Base-by-base conservation (phyloP, 2,113 vertebrate species). In the Empidonax traillii region DNA sequence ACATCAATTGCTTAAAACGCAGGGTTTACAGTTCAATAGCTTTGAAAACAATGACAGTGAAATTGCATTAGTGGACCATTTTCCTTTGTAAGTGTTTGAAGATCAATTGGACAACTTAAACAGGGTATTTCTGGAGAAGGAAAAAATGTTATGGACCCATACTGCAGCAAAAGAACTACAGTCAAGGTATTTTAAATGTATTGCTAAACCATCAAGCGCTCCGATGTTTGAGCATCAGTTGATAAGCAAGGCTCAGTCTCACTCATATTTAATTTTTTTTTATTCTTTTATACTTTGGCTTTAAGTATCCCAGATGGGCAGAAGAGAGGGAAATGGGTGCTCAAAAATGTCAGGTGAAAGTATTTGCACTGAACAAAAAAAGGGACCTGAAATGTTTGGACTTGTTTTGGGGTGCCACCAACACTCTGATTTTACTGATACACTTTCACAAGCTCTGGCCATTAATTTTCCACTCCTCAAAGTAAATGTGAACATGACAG, bases 21-120 rank as follows among this genome's bases (percentile, higher is more conserved):
- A 43, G 28, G 18, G 71, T 92, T 94, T 94, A 90, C 87, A 92
- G 55, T 77, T 97, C 92, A 93, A 76, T 94, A 84, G 84, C 74
- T 94, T 61, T 73, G 68, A 53, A 95, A 96, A 93, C 86, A 96
- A 71, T 52, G 89, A 51, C 33, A 61, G 44, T 91, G 94, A 87
- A 79, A 97, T 96, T 94, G 76, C 66, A 84, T 96, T 95, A 79
- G 71, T 85, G 74, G 89, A 37, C 15, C 9, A 72, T 74, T 90
- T 55, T 73, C 68, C 55, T 39, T 67, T 61, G 8, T 77, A 12
- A 1, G 0, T 46, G 21, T 61, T 65, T 59, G 68, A 62, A 88
- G 69, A 82, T 91, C 66, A 77, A 46, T 58, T 22, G 37, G 58
- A 83, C n/a, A 86, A 27, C 12, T 93, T 82, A 85, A 85, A 30